These are phyloP conservation scores for Eupleurogrammus muticus DNA, from an alignment of 2,797 vertebrate species.

Conservation along the genomic window DNA sequence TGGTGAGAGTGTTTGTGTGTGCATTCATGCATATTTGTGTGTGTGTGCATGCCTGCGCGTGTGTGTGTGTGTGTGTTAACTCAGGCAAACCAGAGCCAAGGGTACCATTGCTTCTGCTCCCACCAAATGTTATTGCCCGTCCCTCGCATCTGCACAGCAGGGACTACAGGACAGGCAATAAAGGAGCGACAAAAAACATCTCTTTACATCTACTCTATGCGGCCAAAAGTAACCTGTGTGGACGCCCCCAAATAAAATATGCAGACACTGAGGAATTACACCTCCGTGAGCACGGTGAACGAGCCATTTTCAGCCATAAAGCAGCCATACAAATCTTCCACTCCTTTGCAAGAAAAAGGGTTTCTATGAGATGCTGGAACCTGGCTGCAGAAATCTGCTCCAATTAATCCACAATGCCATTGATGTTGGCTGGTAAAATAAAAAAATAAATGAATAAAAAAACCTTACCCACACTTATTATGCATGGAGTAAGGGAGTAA, in stretches of 20 bases:
- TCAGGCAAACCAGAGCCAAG: constrained; percentile 48
- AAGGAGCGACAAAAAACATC: constrained; percentile 3
- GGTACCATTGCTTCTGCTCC: constrained; percentile 46
- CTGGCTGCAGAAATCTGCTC: background rate
- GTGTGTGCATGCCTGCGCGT: constrained; percentile 20
- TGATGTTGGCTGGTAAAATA: background rate
- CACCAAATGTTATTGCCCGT: constrained; percentile 40
- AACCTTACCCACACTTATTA: background rate
- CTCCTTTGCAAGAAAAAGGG: background rate
- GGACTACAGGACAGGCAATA: constrained; percentile 13
- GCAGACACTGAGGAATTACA: background rate
- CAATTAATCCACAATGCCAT: background rate
- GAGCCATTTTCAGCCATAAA: background rate
- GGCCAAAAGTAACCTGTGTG: background rate
- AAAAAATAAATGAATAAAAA: too few relatives aligned
- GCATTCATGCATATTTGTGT: constrained; percentile 43
- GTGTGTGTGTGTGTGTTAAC: constrained; percentile 27
- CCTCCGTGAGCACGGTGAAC: background rate
- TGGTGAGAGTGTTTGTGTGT: constrained; percentile 45
- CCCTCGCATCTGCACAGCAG: constrained; percentile 23
- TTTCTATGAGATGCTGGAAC: background rate
- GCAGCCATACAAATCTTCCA: background rate
- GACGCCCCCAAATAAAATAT: background rate
- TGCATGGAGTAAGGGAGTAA: too few relatives aligned
- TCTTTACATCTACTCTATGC: background rate